These are phyloP conservation scores for Diabrotica undecimpunctata DNA, from an alignment of 1,140 invertebrate species.

Conservation along the genomic window DNA sequence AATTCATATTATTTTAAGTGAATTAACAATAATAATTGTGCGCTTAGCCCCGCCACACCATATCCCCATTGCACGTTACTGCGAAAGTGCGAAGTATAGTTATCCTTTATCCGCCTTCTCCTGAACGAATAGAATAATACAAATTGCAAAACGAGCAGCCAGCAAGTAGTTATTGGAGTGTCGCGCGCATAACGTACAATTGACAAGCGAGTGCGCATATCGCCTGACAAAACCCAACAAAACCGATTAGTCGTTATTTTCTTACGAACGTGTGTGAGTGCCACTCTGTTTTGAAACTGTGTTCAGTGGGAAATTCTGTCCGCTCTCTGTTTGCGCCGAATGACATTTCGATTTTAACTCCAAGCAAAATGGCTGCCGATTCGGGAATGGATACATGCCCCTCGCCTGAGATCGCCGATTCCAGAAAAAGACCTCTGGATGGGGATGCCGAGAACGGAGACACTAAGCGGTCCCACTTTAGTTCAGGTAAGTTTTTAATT, in stretches of 20 bases:
- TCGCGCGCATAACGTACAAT: not conserved
- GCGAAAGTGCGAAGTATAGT: no score
- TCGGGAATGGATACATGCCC: slow-evolving; percentile 79
- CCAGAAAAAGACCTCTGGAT: slow-evolving; percentile 82
- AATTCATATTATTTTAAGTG: no score
- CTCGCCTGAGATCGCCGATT: slow-evolving; percentile 75
- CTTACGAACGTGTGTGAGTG: not conserved
- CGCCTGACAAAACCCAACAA: not conserved
- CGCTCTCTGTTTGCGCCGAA: not conserved
- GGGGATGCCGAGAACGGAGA: slow-evolving; percentile 81
- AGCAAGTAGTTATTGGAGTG: not conserved
- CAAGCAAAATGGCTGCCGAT: slow-evolving; percentile 66
- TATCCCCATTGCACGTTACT: no score
- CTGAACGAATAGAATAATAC: no score
- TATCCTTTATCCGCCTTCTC: no score
- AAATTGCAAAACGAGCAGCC: not conserved
- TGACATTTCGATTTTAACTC: not conserved
- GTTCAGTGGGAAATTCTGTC: not conserved
- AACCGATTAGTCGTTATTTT: not conserved
- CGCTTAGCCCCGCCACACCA: no score
- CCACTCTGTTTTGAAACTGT: not conserved
- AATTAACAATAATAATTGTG: no score
- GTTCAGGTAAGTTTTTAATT: slow-evolving; percentile 64
- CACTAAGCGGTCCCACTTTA: slow-evolving; percentile 84
- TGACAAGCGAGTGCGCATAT: not conserved